Evolutionary conservation across 2,888 invertebrate genomes (phyloP).

Genomic region (Melieria picta): DNA sequence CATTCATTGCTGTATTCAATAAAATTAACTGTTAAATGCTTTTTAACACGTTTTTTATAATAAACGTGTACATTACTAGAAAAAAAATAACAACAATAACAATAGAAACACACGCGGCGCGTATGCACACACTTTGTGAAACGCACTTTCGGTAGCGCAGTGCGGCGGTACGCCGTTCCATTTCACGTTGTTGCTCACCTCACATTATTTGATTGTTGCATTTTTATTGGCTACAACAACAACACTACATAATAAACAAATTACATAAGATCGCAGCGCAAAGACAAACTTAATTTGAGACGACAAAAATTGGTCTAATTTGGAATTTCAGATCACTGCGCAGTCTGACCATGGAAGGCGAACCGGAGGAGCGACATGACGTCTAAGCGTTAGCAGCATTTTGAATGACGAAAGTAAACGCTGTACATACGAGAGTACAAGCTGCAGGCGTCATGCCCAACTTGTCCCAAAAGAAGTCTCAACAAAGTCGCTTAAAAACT

Average conservation of each 20-base stretch:
- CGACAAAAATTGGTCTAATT: neutral
- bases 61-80: conserved; percentile 1
- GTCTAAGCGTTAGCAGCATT: conserved; percentile 42
- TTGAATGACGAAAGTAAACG: neutral
- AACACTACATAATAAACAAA: neutral
- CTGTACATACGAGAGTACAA: neutral
- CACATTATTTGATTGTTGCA: neutral
- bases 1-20: neutral
- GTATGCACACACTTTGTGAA: neutral
- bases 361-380: conserved; percentile 54
- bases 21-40: neutral
- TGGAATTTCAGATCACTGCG: conserved; percentile 59
- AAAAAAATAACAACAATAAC: neutral
- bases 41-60: conserved; percentile 4
- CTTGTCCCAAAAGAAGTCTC: too few relatives aligned
- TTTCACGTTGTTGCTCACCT: neutral
- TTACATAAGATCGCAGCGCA: neutral
- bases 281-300: neutral
- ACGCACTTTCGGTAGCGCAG: neutral
- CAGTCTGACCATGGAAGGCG: conserved; percentile 62
- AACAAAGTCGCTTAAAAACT: too few relatives aligned
- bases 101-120: too few relatives aligned
- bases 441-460: too few relatives aligned
- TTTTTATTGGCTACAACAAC: neutral
- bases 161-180: neutral